Evolutionary conservation across 1,140 invertebrate genomes (phyloP), one percentile per base, ranked within the genome.

Genomic region (Philopotamus ludificatus): DNA sequence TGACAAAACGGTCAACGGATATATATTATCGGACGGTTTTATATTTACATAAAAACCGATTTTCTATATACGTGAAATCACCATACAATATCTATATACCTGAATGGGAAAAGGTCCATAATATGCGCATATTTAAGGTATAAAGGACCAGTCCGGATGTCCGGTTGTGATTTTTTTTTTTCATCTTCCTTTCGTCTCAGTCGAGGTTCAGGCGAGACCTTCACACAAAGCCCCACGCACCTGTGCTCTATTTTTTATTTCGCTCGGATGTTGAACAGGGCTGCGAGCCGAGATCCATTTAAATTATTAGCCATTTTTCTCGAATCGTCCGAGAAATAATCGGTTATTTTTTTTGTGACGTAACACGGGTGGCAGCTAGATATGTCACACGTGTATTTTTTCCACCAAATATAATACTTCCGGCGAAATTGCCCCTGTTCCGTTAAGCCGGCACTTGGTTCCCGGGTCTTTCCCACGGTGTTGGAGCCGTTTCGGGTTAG

Each of bases 71-170:
- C 23, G 41, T 34, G 42, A 60, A 60, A 26, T 60, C 15, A 47
- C 44, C 57, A 20, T 47, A 60, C 42, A 60, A 60, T 60, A 18
- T 60, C 42, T 25, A 26, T 47, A 47, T 60, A 60, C 57, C 42
- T 60, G 57, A 18, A 12, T 49, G 21, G 34, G 34, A 60, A 58
- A 67, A 67, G 21, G 54, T 57, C 42, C 51, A 60, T 68, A 65
- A 58, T 63, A 65, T 63, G 67, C 44, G 55, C 67, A 63, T 65
- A 62, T 65, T 65, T 63, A 68, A 62, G 39, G 55, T 53, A 69
- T 69, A 65, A 69, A 69, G 54, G 67, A 50, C 47, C 54, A 47
- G 63, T 57, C 67, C 63, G 67, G 67, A 69, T 63, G 67, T 69
- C 67, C 67, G 67, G 63, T 69, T 57, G 63, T 57, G 63, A 69